Evolutionary conservation across 2,113 vertebrate species (phyloP), one percentile per base, ranked within the genome.

Genomic region (Lepus europaeus): DNA sequence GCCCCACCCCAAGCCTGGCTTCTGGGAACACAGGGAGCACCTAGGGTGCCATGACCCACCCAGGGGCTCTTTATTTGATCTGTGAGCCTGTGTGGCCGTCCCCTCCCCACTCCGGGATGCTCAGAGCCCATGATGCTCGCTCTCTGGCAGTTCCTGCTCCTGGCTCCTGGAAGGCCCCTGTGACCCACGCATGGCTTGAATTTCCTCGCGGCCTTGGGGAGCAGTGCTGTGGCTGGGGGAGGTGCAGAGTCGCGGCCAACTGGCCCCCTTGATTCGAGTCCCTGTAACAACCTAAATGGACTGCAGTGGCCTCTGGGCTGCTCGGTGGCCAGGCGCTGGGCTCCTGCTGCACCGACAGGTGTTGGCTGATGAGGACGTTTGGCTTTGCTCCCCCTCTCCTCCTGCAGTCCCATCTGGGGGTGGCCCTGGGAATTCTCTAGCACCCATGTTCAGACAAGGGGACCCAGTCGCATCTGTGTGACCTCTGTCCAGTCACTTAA

Each of bases 271-370:
- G 69, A 36, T 14, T 16, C 39, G 0, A 4, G 3, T 36, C 51
- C n/a, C 78, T 64, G 64, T 16, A 39, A n/a, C 84, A 86, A 1
- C 74, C n/a, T 12, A 4, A 2, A 5, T 86, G 5, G 16, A 14
- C 16, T 4, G 0, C 13, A 3, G 5, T 31, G 0, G 2, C 1
- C 66, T 8, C 39, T 3, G 14, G 27, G 22, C 17, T 2, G 0
- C 2, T 51, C 56, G 3, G 56, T 19, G 56, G 17, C 56, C 16
- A 11, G 4, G 56, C 33, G 19, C 56, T 59, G 56, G 14, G 56
- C 56, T 5, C 56, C 56, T 45, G 45, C 5, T 45, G 45, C 5
- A 45, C 45, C 27, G 3, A 3, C 2, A 4, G 69, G 1, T 2
- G 1, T 29, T 39, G 31, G 56, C 5, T 25, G 73, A 14, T 0